phyloP scores from a whole-genome alignment of 2,888 invertebrate species.

The Ophion costatus region DNA sequence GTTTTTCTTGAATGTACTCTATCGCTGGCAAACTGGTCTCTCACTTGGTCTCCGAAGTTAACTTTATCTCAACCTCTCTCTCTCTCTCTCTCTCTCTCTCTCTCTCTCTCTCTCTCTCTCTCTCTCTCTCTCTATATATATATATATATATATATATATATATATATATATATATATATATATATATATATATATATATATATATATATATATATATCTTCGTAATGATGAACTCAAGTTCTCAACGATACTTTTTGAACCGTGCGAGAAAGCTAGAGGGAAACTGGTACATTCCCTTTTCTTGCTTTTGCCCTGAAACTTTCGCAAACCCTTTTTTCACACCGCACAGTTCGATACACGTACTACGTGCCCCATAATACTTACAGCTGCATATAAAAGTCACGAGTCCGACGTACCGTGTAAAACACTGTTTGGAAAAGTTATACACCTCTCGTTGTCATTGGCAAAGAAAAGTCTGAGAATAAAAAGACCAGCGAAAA shows the following conservation, averaged over 20 bases:
- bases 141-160: background rate
- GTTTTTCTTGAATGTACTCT: constrained; percentile 65
- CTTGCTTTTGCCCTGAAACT: constrained; percentile 38
- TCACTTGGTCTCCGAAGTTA: constrained; percentile 55
- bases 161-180: background rate
- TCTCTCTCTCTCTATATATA: background rate
- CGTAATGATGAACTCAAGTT: constrained; percentile 77
- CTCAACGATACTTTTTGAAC: constrained; percentile 59
- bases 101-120: background rate
- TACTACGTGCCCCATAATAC: constrained; percentile 2
- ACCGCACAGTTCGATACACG: constrained; percentile 25
- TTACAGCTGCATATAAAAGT: constrained; percentile 30
- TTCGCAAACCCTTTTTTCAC: constrained; percentile 42
- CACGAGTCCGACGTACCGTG: constrained; percentile 61
- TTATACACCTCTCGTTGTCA: constrained; percentile 58
- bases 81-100: background rate
- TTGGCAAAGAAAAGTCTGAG: constrained; percentile 42
- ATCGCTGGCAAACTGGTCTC: constrained; percentile 42
- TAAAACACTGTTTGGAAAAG: constrained; percentile 68
- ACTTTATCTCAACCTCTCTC: constrained; percentile 1
- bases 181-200: background rate
- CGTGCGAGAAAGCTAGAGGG: constrained; percentile 16
- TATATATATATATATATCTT: constrained; percentile 39
- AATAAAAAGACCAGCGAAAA: constrained; percentile 20
- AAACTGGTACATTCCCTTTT: constrained; percentile 34